phyloP scores from a whole-genome alignment of 2,888 invertebrate genomes.

The Mimachlamys varia region DNA sequence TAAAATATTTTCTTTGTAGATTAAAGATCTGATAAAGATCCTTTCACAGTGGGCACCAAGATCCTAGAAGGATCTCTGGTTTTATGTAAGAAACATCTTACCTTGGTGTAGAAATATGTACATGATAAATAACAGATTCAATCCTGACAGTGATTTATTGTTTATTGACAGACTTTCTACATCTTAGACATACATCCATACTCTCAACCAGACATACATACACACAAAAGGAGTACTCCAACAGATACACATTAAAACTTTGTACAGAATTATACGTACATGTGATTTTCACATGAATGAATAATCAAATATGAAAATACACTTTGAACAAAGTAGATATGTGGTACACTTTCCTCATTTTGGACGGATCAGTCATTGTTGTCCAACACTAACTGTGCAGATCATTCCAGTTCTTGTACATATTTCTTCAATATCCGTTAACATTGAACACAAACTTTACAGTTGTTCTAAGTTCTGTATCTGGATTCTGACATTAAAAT shows the following conservation, averaged over 20 bases:
- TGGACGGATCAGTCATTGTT: background rate
- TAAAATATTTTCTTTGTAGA: no score
- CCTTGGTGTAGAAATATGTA: background rate
- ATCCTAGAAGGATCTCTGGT: no score
- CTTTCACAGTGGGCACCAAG: no score
- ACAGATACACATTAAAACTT: background rate
- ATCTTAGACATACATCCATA: background rate
- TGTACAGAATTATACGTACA: background rate
- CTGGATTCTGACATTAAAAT: background rate
- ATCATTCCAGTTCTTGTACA: background rate
- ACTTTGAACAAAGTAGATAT: background rate
- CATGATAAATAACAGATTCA: background rate
- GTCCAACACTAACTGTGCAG: background rate
- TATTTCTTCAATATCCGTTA: background rate
- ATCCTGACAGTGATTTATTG: background rate
- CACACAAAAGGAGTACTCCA: background rate
- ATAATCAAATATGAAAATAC: background rate
- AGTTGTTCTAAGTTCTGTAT: background rate
- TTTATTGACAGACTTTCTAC: background rate
- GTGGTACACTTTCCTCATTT: background rate
- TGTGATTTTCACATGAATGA: background rate
- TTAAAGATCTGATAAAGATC: no score
- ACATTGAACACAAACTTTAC: background rate
- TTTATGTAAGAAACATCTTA: background rate
- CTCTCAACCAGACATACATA: background rate